These are phyloP conservation scores for Anorthoa munda DNA, from an alignment of 2,888 invertebrate species.

Conservation along the genomic window DNA sequence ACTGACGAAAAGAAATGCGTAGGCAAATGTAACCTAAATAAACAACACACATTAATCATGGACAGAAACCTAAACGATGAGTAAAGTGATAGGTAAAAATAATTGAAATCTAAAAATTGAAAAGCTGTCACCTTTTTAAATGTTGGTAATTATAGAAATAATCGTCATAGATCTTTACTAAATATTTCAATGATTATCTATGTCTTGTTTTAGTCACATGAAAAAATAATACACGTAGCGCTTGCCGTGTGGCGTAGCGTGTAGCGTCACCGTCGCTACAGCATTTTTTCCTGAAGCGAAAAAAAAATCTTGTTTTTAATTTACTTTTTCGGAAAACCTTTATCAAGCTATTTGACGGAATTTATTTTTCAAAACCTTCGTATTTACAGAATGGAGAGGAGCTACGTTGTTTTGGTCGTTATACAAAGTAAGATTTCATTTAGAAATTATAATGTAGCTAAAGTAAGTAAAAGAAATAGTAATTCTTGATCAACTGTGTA, in stretches of 20 bases:
- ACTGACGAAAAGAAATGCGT: constrained; percentile 43
- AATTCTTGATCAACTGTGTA: not conserved
- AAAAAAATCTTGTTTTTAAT: not conserved
- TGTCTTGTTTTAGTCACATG: not conserved
- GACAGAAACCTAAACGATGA: constrained; percentile 15
- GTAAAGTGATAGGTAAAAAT: not conserved
- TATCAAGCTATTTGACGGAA: not conserved
- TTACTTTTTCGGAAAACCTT: not conserved
- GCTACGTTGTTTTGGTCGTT: not conserved
- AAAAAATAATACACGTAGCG: not conserved
- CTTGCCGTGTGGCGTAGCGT: not conserved
- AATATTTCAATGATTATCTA: not conserved
- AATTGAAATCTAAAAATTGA: not conserved
- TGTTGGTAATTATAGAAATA: not conserved
- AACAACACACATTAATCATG: constrained; percentile 15
- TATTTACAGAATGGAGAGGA: not conserved
- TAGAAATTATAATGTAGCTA: not conserved
- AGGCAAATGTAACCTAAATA: constrained; percentile 31
- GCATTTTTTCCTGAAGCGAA: not conserved
- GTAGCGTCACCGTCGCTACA: not conserved
- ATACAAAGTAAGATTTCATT: not conserved
- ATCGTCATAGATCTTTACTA: not conserved
- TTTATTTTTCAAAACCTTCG: not conserved
- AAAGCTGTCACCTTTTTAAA: not conserved
- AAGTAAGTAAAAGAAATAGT: not conserved